These are phyloP conservation scores for Cydia amplana DNA, from an alignment of 1,140 invertebrate genomes.

Conservation along the genomic window DNA sequence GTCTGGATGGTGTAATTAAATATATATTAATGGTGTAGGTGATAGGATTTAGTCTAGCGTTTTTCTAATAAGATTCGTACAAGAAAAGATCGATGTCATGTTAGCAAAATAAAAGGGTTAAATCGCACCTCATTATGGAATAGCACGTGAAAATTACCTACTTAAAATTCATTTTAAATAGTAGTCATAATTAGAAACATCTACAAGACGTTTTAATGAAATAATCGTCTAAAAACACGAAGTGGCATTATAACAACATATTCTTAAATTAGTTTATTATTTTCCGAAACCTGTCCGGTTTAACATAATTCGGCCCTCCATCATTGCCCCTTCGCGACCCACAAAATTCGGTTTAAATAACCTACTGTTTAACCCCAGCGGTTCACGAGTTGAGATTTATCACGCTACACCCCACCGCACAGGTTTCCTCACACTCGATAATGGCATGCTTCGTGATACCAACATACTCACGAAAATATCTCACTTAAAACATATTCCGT, in stretches of 20 bases:
- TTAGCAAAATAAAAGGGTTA: not conserved
- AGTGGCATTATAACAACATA: not conserved
- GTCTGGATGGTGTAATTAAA: not conserved
- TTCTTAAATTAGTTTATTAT: not conserved
- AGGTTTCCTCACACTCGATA: conserved; percentile 28
- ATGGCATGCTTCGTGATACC: conserved; percentile 24
- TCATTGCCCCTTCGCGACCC: conserved; percentile 8
- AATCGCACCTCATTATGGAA: not conserved
- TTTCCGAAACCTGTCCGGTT: not conserved
- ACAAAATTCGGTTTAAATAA: conserved; percentile 30
- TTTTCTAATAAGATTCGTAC: too few relatives aligned
- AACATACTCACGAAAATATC: conserved; percentile 26
- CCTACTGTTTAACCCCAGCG: conserved; percentile 28
- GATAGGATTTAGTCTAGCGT: too few relatives aligned
- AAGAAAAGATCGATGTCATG: not conserved
- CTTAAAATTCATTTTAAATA: not conserved
- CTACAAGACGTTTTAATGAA: too few relatives aligned
- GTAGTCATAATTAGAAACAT: not conserved
- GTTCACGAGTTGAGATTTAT: conserved; percentile 24
- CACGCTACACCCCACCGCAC: conserved; percentile 20
- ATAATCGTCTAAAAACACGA: not conserved
- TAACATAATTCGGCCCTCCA: conserved; percentile 14
- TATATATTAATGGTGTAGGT: too few relatives aligned
- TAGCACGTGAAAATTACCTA: too few relatives aligned
- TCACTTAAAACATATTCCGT: conserved; percentile 23